These are phyloP conservation scores for Epinotia nisella DNA, from an alignment of 2,888 invertebrate genomes.

Conservation along the genomic window DNA sequence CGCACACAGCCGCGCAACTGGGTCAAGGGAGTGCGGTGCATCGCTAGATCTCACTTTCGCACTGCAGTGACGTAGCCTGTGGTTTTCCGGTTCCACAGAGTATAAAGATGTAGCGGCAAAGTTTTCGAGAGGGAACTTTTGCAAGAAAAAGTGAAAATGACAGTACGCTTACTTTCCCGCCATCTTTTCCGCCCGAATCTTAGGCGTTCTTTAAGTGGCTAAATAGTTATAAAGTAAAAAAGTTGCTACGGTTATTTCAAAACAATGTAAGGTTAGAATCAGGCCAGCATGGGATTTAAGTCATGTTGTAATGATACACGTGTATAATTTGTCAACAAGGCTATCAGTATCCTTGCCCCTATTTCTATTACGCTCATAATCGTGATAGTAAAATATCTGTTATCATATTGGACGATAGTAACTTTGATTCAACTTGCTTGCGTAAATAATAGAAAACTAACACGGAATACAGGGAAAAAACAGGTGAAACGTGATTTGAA, in stretches of 20 bases:
- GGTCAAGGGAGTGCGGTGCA: conserved; percentile 84
- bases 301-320: conserved; percentile 74
- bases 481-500: background rate
- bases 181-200: background rate
- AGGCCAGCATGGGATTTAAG: conserved; percentile 51
- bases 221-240: background rate
- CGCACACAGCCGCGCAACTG: conserved; percentile 58
- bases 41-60: conserved; percentile 85
- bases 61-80: conserved; percentile 50
- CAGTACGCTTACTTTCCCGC: background rate
- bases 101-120: conserved; percentile 20
- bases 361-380: conserved; percentile 80
- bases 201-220: background rate
- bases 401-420: conserved; percentile 61
- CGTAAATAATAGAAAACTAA: conserved; percentile 10
- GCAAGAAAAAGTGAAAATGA: background rate
- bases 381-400: conserved; percentile 78
- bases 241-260: background rate
- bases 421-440: conserved; percentile 26
- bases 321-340: conserved; percentile 74
- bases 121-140: conserved; percentile 17
- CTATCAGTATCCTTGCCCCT: conserved; percentile 80
- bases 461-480: background rate
- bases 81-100: conserved; percentile 55
- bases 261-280: conserved; percentile 41